Conservation (phyloP, 2,797 vertebrate species). For the Oreochromis mossambicus region DNA sequence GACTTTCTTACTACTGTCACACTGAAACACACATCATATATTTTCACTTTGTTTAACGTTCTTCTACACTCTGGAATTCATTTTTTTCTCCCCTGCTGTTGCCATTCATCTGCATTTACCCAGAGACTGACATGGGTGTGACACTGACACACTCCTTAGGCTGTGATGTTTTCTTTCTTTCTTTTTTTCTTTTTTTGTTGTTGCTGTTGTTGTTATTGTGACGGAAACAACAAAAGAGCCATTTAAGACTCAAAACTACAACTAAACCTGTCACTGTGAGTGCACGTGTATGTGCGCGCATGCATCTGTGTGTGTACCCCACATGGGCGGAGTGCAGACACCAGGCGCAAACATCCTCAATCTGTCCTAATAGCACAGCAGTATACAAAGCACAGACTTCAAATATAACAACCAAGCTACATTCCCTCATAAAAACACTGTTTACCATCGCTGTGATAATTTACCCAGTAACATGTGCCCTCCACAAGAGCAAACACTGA, state of each 20-base stretch:
- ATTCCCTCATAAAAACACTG: conserved; percentile 70
- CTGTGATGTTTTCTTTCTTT: conserved; percentile 45
- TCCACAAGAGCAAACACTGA: conserved; percentile 71
- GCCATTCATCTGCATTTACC: conserved; percentile 57
- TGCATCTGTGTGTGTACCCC: conserved; percentile 43
- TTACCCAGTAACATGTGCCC: conserved; percentile 75
- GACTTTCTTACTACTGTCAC: not conserved
- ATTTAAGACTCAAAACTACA: conserved; percentile 60
- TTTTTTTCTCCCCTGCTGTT: conserved; percentile 49
- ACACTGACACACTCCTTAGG: conserved; percentile 51
- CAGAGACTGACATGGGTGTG: conserved; percentile 57
- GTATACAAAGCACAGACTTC: conserved; percentile 64
- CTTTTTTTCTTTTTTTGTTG: conserved; percentile 1
- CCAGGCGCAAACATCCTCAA: conserved; percentile 76
- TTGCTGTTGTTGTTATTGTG: not conserved
- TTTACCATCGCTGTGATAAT: conserved; percentile 76
- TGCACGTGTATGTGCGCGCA: conserved; percentile 1
- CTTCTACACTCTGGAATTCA: conserved; percentile 15
- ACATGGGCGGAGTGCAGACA: conserved; percentile 69
- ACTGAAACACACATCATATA: not conserved
- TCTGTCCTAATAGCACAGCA: conserved; percentile 71
- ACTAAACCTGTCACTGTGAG: conserved; percentile 36
- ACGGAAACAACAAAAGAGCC: conserved; percentile 62
- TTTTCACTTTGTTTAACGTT: conserved; percentile 11
- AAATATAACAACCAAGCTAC: conserved; percentile 59